Conservation (phyloP, 2,797 vertebrate species). For the Falco rusticolus region DNA sequence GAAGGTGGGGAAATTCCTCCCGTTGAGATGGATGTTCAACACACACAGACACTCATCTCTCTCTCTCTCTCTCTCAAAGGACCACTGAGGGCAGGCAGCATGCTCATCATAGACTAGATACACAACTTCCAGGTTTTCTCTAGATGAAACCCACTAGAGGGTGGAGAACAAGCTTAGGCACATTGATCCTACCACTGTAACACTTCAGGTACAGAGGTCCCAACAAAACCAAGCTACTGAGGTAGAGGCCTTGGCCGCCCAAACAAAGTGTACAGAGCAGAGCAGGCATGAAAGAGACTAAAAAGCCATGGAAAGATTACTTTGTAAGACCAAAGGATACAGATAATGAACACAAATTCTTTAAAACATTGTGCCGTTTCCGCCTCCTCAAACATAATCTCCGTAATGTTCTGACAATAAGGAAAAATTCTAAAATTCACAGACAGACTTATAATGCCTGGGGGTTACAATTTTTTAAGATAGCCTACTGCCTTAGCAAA, state of each 20-base stretch:
- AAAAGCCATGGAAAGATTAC: background rate
- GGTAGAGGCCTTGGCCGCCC: background rate
- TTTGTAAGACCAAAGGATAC: background rate
- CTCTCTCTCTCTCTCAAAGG: background rate
- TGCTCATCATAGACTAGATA: accelerated
- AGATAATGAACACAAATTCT: background rate
- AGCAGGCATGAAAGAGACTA: background rate
- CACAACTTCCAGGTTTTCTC: background rate
- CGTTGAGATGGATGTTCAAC: background rate
- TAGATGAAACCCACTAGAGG: background rate
- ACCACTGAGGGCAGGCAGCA: background rate
- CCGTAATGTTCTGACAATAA: background rate
- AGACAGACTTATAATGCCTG: background rate
- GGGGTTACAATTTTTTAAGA: background rate
- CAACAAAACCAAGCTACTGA: background rate
- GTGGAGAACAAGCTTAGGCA: background rate
- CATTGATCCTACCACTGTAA: background rate
- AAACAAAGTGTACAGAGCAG: background rate
- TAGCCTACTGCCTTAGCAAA: background rate
- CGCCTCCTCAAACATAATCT: background rate
- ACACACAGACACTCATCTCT: background rate
- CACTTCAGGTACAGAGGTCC: background rate
- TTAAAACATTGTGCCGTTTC: background rate
- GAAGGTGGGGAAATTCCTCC: background rate
- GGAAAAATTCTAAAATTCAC: background rate